phyloP scores from a whole-genome alignment of 1,140 invertebrate genomes.

The Dolichoris vasculosae region DNA sequence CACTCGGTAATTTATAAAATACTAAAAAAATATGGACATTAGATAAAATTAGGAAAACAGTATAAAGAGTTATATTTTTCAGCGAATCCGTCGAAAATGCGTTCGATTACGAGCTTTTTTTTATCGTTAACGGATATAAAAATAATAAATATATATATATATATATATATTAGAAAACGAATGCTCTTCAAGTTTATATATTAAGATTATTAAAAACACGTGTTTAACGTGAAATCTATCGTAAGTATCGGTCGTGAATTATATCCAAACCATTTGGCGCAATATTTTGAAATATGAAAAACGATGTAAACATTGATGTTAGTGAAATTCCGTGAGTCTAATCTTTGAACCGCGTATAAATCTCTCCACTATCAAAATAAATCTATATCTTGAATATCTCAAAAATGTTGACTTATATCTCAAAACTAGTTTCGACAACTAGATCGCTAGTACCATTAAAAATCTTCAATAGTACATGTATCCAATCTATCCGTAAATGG shows the following conservation, averaged over 20 bases:
- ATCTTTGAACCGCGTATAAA: neutral
- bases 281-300: neutral
- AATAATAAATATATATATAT: too few species aligned
- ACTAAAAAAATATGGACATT: too few species aligned
- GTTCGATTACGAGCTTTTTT: neutral
- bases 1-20: too few species aligned
- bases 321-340: neutral
- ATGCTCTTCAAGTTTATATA: neutral
- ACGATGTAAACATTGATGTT: neutral
- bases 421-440: conserved; percentile 1
- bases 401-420: neutral
- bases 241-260: neutral
- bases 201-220: neutral
- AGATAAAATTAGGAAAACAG: too few species aligned
- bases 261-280: neutral
- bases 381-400: neutral
- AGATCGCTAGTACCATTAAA: neutral
- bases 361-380: neutral
- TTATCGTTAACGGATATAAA: neutral
- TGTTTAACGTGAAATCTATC: neutral
- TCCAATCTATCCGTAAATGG: conserved; percentile 16
- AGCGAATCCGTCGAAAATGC: too few species aligned
- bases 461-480: neutral
- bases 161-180: neutral
- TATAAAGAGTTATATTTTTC: too few species aligned